These are phyloP conservation scores for Oscheius sp. DNA, from an alignment of 2,888 invertebrate genomes.

Conservation along the genomic window DNA sequence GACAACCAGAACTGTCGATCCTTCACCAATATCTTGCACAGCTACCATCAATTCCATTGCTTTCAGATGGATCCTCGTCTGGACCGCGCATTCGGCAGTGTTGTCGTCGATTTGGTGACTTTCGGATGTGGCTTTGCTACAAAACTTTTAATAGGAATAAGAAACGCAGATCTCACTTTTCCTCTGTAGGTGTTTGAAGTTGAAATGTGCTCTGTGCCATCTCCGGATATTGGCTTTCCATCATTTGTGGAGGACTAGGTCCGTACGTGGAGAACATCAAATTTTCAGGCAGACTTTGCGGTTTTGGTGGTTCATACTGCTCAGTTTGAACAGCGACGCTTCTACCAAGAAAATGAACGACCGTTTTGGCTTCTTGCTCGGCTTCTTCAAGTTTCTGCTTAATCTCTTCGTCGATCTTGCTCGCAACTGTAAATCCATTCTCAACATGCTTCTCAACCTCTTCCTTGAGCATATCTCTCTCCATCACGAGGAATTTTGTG, in stretches of 20 bases:
- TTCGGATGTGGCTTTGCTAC: slow-evolving; percentile 19
- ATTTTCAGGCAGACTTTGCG: background rate
- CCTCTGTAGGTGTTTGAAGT: slow-evolving; percentile 11
- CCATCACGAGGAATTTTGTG: slow-evolving; percentile 29
- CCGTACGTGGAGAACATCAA: slow-evolving; percentile 10
- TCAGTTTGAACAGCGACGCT: slow-evolving; percentile 11
- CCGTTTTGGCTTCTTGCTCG: background rate
- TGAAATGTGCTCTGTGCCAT: slow-evolving; percentile 30
- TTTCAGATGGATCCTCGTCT: slow-evolving; percentile 19
- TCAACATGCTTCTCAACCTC: background rate
- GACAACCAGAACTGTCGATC: slow-evolving; percentile 66
- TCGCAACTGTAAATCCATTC: background rate
- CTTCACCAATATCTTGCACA: slow-evolving; percentile 63
- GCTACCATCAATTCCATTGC: slow-evolving; percentile 50
- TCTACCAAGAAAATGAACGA: background rate
- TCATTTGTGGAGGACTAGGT: slow-evolving; percentile 16
- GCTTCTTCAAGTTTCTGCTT: slow-evolving; percentile 4
- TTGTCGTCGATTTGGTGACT: slow-evolving; percentile 18
- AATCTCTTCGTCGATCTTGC: slow-evolving; percentile 6
- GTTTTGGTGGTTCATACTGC: background rate
- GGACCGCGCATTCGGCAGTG: slow-evolving; percentile 25
- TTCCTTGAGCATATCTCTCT: slow-evolving; percentile 24
- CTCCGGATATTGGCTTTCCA: slow-evolving; percentile 17
- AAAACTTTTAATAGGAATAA: background rate
- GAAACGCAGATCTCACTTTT: slow-evolving; percentile 1